Base-by-base conservation (phyloP, 2,797 vertebrate genomes). In the Rallus crepitans region DNA sequence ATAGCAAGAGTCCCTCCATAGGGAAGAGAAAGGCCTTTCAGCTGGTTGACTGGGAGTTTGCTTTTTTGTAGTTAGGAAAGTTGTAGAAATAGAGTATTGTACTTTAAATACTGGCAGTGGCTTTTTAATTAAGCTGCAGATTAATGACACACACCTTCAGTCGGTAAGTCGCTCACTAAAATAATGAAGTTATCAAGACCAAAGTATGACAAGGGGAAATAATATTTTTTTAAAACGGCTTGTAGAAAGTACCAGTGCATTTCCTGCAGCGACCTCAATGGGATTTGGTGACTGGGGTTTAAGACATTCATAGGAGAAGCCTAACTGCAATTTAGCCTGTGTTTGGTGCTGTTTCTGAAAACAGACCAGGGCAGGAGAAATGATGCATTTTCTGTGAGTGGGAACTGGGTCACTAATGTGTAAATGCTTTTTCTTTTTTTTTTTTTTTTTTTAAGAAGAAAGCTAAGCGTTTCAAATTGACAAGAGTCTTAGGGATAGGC, bases 321-420 rank as follows among this genome's bases (percentile, higher is more conserved):
- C 35, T 18, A 28, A 35, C 31, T 60, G 69, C 7, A 45, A 52
- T 23, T 39, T 66, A 37, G 48, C 40, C 35, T 0, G 1, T 52
- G 23, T 55, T 33, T 86, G n/a, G 35, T 53, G 15, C 35, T 30
- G 7, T 4, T 8, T 89, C 30, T 31, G 50, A 11, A 4, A 19
- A 52, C 31, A 53, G 68, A 56, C 37, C 18, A 52, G 61, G 66
- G 52, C 31, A n/a, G 47, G 60, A 64, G 69, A 69, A 84, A 70
- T 0, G 0, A 11, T 21, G 9, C 9, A 5, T 69, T 76, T 2
- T 2, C 31, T 33, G 10, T 19, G 71, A 40, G 11, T 24, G 27
- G 79, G n/a, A 83, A 31, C 19, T 31, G n/a, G 42, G 9, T 56
- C 59, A 45, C 25, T 72, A 75, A 47, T 16, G 15, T 52, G 28